phyloP scores from a whole-genome alignment of 2,113 vertebrate species.

The Syngnathoides biaculeatus region DNA sequence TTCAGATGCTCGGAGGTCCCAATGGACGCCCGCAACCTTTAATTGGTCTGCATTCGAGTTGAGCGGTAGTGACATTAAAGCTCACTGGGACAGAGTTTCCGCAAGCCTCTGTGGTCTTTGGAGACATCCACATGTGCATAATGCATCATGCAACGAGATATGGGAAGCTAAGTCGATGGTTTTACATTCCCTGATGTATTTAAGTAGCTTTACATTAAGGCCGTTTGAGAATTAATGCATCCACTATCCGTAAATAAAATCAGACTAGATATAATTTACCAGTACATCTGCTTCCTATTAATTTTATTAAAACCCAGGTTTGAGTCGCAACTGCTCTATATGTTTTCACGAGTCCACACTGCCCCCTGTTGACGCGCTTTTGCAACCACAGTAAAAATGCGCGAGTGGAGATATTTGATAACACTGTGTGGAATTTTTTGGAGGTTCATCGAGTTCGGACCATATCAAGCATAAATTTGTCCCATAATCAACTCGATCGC shows the following conservation, averaged over 20 bases:
- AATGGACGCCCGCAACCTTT: constrained; percentile 39
- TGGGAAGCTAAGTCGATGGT: constrained; percentile 1
- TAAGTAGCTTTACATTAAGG: constrained; percentile 11
- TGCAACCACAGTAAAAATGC: background rate
- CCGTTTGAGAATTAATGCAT: constrained; percentile 19
- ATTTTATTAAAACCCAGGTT: background rate
- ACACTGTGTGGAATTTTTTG: constrained; percentile 2
- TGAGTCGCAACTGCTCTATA: background rate
- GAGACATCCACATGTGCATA: constrained; percentile 16
- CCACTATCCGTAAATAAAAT: background rate
- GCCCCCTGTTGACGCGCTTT: constrained; percentile 38
- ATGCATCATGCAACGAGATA: constrained; percentile 20
- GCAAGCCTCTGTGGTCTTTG: constrained; percentile 18
- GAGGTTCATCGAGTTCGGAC: background rate
- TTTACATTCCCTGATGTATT: constrained; percentile 8
- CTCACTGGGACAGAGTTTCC: constrained; percentile 17
- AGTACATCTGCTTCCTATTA: constrained; percentile 13
- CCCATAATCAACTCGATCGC: too few relatives aligned
- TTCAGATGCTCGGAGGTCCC: constrained; percentile 40
- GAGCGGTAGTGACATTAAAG: constrained; percentile 59
- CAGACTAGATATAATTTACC: background rate
- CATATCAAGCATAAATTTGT: background rate
- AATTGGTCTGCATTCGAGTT: constrained; percentile 54
- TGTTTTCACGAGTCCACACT: constrained; percentile 33
- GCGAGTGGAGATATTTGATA: background rate